Conservation (phyloP, 2,113 vertebrate genomes). For the Pongo abelii region DNA sequence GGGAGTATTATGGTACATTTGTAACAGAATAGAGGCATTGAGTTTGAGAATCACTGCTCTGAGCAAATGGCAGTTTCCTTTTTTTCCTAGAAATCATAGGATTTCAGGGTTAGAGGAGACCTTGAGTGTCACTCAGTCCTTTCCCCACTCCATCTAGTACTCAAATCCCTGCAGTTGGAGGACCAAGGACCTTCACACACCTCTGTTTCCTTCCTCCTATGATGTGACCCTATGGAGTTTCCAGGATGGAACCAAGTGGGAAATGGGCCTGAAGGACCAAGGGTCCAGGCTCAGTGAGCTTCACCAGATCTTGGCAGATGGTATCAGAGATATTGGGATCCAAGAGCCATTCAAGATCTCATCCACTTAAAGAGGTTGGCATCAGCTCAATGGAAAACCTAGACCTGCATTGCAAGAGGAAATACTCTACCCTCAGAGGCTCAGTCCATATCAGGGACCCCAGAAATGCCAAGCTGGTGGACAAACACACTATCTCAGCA, state of each 20-base stretch:
- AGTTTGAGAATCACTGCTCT: not conserved
- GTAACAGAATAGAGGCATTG: not conserved
- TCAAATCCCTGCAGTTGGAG: not conserved
- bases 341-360: not conserved
- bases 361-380: not conserved
- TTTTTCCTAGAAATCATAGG: not conserved
- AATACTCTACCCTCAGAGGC: not conserved
- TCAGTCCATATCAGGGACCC: not conserved
- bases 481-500: not conserved
- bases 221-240: not conserved
- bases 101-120: not conserved
- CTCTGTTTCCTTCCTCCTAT: not conserved
- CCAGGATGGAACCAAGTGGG: not conserved
- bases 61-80: not conserved
- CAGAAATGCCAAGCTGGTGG: not conserved
- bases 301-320: not conserved
- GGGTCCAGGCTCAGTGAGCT: not conserved
- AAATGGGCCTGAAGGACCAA: not conserved
- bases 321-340: fast-evolving
- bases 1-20: not conserved
- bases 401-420: not conserved
- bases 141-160: not conserved
- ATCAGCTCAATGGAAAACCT: not conserved
- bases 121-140: not conserved
- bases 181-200: not conserved